These are phyloP conservation scores for Lepas anatifera DNA, from an alignment of 2,888 invertebrate species.

Conservation along the genomic window DNA sequence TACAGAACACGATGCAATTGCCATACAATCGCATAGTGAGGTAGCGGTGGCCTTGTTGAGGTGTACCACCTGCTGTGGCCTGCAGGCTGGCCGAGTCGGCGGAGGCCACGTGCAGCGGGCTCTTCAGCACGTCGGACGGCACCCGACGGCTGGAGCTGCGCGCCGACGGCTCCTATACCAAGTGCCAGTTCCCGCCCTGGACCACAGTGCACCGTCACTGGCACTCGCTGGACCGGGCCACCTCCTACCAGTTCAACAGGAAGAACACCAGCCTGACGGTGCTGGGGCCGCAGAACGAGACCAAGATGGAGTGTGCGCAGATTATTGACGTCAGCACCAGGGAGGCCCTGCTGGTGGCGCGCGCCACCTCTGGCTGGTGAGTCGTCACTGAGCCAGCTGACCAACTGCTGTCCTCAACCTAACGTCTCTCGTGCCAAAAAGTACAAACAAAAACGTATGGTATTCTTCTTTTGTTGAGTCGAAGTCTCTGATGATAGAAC, in stretches of 20 bases:
- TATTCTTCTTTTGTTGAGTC: too few relatives aligned
- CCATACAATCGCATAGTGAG: too few relatives aligned
- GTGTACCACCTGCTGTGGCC: too few relatives aligned
- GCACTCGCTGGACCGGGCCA: slow-evolving; percentile 60
- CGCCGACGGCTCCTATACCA: slow-evolving; percentile 58
- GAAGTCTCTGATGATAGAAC: too few relatives aligned
- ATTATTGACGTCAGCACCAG: slow-evolving; percentile 44
- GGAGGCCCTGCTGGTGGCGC: slow-evolving; percentile 47
- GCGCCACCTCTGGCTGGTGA: slow-evolving; percentile 62
- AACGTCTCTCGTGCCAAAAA: too few relatives aligned
- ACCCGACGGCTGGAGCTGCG: slow-evolving; percentile 69
- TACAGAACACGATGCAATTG: too few relatives aligned
- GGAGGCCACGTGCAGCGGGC: slow-evolving; percentile 84
- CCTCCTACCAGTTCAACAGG: slow-evolving; percentile 49
- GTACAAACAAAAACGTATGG: too few relatives aligned
- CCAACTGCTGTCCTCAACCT: too few relatives aligned
- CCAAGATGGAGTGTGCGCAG: slow-evolving; percentile 52
- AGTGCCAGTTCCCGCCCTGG: slow-evolving; percentile 67
- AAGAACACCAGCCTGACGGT: neutral
- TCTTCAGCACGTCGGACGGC: slow-evolving; percentile 79
- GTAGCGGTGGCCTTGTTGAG: too few relatives aligned
- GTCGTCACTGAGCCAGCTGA: too few relatives aligned
- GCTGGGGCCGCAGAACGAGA: slow-evolving; percentile 33
- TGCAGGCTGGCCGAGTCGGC: slow-evolving; percentile 83
- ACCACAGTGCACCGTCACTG: slow-evolving; percentile 65